Evolutionary conservation across 2,888 invertebrate species (phyloP), one percentile per base, ranked within the genome.

Genomic region (Molanna angustata): DNA sequence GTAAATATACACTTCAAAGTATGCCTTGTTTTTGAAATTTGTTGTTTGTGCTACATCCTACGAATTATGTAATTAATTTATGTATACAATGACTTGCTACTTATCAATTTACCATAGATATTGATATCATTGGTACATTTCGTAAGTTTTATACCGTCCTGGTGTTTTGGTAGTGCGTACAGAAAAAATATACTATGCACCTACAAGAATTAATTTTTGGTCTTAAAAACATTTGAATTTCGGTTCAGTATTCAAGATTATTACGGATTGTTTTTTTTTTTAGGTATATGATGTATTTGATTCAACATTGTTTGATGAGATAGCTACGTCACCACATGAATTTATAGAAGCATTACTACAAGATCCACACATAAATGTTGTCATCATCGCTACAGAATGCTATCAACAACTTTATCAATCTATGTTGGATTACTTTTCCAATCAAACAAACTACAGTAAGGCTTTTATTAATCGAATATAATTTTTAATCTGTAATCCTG

Each of bases 231-330:
- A 27, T 27, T 27, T 27, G 9, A 7, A 27, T 27, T 27, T 27
- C n/a, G n/a, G n/a, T n/a, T n/a, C n/a, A n/a, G n/a, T n/a, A n/a
- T n/a, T n/a, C n/a, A n/a, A n/a, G n/a, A n/a, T n/a, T n/a, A n/a
- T n/a, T n/a, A n/a, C n/a, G n/a, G n/a, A 11, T 35, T 6, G 6
- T 11, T 11, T 37, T 31, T 32, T 31, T 45, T 55, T 60, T 13
- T 56, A 65, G 64, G 64, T 65, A 17, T 60, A 61, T 49, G 65
- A 65, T 57, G 58, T 62, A 35, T 62, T 59, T 52, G 64, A 65
- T 48, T 44, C 56, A 9, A 43, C 42, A 2, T 37, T 48, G 9
- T 58, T 54, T 45, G 56, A 62, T 21, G 56, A 59, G 4, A 59
- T 64, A 9, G 56, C 58, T 1, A 41, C 48, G 19, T 56, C 52